These are phyloP conservation scores for Mya arenaria DNA, from an alignment of 1,140 invertebrate species.

Conservation along the genomic window DNA sequence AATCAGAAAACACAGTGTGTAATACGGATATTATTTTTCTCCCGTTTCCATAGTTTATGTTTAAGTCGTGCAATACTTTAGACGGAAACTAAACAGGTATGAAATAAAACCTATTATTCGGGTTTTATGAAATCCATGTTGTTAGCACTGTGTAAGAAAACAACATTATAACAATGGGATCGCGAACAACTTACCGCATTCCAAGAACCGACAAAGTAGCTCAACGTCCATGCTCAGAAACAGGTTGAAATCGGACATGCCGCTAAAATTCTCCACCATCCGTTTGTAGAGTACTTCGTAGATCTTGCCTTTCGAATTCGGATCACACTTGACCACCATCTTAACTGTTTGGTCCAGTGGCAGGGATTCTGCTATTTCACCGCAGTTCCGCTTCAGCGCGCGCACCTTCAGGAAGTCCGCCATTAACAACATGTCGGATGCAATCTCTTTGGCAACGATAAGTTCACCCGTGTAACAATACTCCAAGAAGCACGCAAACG, in stretches of 20 bases:
- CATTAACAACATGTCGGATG: constrained; percentile 31
- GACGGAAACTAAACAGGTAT: too few species aligned
- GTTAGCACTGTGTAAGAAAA: too few species aligned
- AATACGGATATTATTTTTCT: too few species aligned
- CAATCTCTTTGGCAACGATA: neutral
- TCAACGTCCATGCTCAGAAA: constrained; percentile 44
- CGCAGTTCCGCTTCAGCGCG: neutral
- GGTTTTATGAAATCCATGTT: too few species aligned
- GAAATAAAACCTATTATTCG: too few species aligned
- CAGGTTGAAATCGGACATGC: neutral
- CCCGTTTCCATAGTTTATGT: too few species aligned
- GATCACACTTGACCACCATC: neutral
- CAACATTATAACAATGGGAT: constrained; percentile 22
- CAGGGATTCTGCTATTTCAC: neutral
- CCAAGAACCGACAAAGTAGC: constrained; percentile 33
- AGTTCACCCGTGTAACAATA: constrained; percentile 46
- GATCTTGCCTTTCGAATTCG: neutral
- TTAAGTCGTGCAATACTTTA: too few species aligned
- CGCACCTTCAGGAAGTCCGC: constrained; percentile 34
- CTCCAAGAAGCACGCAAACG: constrained; percentile 57
- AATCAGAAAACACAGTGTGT: too few species aligned
- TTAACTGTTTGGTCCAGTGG: constrained; percentile 22
- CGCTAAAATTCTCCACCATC: constrained; percentile 17
- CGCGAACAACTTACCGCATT: constrained; percentile 5
- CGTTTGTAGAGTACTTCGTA: neutral